Conservation (phyloP, 2,113 vertebrate species). For the Rhea pennata region DNA sequence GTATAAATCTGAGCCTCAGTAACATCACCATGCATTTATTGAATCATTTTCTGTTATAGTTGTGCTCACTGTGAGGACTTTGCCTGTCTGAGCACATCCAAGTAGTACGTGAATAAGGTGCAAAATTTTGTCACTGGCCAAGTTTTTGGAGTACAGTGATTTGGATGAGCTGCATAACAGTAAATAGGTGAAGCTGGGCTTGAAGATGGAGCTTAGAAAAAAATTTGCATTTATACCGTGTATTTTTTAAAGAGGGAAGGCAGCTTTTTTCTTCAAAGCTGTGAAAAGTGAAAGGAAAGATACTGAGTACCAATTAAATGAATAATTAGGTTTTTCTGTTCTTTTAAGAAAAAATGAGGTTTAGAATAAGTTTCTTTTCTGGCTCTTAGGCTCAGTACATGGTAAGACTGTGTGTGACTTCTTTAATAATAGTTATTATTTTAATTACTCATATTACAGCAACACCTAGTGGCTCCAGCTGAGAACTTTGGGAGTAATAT, state of each 20-base stretch:
- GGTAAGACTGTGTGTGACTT: neutral
- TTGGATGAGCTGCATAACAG: neutral
- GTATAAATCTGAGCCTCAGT: neutral
- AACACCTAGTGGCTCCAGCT: conserved; percentile 41
- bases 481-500: conserved; percentile 29
- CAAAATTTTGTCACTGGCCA: neutral
- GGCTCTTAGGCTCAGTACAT: neutral
- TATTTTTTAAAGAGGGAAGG: neutral
- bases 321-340: rapidly evolving
- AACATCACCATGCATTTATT: neutral
- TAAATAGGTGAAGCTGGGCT: neutral
- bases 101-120: neutral
- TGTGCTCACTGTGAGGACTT: neutral
- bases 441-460: conserved; percentile 64
- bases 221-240: neutral
- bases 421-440: conserved; percentile 26
- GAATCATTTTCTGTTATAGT: neutral
- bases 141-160: neutral
- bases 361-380: neutral
- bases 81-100: neutral
- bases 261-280: neutral
- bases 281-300: neutral
- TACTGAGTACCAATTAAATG: neutral
- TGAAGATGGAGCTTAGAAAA: neutral
- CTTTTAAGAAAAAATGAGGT: neutral